Base-by-base conservation (phyloP, 2,888 invertebrate species). In the Pinctada fucata region DNA sequence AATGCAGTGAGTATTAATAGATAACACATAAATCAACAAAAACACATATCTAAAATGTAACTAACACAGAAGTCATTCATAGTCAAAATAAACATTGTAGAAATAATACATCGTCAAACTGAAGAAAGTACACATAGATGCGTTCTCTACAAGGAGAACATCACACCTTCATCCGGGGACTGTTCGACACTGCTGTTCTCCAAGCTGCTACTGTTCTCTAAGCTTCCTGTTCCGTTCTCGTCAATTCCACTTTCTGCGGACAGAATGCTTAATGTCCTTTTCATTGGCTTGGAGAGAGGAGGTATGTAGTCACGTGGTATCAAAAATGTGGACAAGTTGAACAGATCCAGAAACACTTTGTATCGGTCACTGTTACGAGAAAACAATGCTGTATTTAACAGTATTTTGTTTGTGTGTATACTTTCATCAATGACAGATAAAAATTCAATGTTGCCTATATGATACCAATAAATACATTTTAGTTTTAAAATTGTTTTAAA, bases 281-380 rank as follows among this genome's bases (percentile, higher is more conserved):
- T 96, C 96, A 99, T 97, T 31, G 95, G 93, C 1, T 95, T 95
- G 63, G 96, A 96, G 72, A 99, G 93, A 0, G 96, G 96, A 0
- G 99, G 99, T 88, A 99, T 97, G 84, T 96, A 95, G 48, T 95
- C 94, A 5, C 99, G 95, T 0, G 99, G 99, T 88, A 99, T 96
- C 82, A 99, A 93, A 94, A 97, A 99, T 0, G 99, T 98, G 0
- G 99, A 98, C 78, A 99, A 93, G 93, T 99, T 99, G 94, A 99
- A 99, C 66, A 99, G 93, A 92, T 99, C 99, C 91, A 99, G 93
- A 92, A 99, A 99, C 51, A 99, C 97, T 93, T 99, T 99, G 94
- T 99, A 99, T 47, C 99, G 97, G 93, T 99, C 99, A 92, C 99
- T 99, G 93, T 67, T 94, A 84, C 16, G 10, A 67, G 48, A 73